A percentile compares a stretch with the other conserved stretches of the same genome.
phyloP scores from a whole-genome alignment of 2,888 invertebrate genomes.

The Graphium colonna region DNA sequence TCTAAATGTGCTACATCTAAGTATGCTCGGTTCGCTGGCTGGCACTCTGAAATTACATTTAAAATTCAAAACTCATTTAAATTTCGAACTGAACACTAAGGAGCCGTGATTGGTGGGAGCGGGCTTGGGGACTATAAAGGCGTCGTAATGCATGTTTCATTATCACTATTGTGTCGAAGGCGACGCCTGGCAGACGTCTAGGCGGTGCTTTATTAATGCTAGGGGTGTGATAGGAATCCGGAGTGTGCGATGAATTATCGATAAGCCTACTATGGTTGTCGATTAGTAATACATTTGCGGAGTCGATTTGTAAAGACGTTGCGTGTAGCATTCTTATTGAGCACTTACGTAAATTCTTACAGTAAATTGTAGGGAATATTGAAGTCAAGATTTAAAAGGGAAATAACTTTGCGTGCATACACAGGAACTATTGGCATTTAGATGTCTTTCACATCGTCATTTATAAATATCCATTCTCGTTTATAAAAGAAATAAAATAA shows the following conservation, averaged over 20 bases:
- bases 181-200: slow-evolving; percentile 51
- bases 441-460: too few relatives aligned
- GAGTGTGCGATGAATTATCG: slow-evolving; percentile 63
- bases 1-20: neutral
- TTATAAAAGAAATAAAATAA: neutral
- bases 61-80: slow-evolving; percentile 54
- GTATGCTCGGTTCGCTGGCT: neutral
- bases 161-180: slow-evolving; percentile 40
- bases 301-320: neutral
- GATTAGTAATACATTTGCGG: slow-evolving; percentile 25
- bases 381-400: neutral
- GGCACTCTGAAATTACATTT: slow-evolving; percentile 29
- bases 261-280: slow-evolving; percentile 30
- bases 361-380: neutral
- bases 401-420: too few relatives aligned
- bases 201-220: slow-evolving; percentile 42
- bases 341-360: neutral
- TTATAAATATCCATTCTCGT: neutral
- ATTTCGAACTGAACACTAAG: slow-evolving; percentile 39
- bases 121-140: slow-evolving; percentile 34
- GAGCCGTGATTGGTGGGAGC: slow-evolving; percentile 47
- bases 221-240: slow-evolving; percentile 52
- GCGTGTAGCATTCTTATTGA: neutral
- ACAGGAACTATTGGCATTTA: too few relatives aligned
- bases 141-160: slow-evolving; percentile 43